phyloP scores from a whole-genome alignment of 1,140 invertebrate species.

The Drosophila ananassae region DNA sequence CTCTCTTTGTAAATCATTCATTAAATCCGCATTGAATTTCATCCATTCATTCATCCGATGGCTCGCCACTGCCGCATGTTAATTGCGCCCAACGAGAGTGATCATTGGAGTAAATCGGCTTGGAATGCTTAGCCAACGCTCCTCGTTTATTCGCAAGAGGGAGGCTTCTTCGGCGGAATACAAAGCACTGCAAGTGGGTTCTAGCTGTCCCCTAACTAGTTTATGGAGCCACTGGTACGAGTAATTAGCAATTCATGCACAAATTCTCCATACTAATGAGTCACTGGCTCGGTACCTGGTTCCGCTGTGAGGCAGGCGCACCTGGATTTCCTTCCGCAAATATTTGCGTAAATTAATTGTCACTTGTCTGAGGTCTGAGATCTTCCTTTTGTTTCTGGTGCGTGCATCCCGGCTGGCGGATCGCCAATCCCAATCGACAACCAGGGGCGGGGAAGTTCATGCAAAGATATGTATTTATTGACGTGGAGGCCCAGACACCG shows the following conservation, averaged over 20 bases:
- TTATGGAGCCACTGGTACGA: conserved; percentile 22
- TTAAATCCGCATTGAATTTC: conserved; percentile 78
- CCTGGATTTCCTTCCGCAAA: conserved; percentile 65
- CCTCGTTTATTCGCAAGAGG: too few relatives aligned
- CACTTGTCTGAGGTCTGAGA: conserved; percentile 36
- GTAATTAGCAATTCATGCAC: conserved; percentile 30
- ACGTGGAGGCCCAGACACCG: conserved; percentile 19
- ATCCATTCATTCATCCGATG: conserved; percentile 53
- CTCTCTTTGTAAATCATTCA: conserved; percentile 72
- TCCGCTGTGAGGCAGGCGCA: conserved; percentile 46
- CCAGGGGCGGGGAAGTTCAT: conserved; percentile 12
- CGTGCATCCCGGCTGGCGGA: conserved; percentile 16
- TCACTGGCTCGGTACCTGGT: conserved; percentile 43
- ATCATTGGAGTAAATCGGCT: background rate
- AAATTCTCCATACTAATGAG: conserved; percentile 25
- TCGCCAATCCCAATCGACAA: conserved; percentile 9
- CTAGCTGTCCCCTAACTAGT: too few relatives aligned
- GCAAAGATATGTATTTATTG: conserved; percentile 57
- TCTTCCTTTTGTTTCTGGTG: conserved; percentile 35
- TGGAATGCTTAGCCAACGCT: too few relatives aligned
- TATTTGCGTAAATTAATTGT: conserved; percentile 72
- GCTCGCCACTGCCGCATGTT: conserved; percentile 58
- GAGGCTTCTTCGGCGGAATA: too few relatives aligned
- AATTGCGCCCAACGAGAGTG: conserved; percentile 57
- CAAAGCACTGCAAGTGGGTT: too few relatives aligned